Base-by-base conservation (phyloP, 2,797 vertebrate species). In the Hypotaenidia okinawae region DNA sequence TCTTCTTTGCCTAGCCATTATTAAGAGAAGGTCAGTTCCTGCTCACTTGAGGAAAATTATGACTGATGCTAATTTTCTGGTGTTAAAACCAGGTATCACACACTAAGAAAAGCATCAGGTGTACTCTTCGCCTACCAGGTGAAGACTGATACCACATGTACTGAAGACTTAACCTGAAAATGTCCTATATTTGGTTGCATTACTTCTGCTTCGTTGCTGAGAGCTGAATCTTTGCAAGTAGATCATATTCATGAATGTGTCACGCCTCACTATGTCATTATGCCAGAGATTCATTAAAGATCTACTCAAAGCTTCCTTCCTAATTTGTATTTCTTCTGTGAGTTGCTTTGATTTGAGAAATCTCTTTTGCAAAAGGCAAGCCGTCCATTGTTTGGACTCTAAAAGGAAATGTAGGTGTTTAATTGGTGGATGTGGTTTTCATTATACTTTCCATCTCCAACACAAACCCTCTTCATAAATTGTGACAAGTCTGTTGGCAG, bases 331-430 rank as follows among this genome's bases (percentile, higher is more conserved):
- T 83, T 91, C 78, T 90, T 87, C 87, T 61, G 4, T 33, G 77
- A 91, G 43, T 69, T 95, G 73, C 80, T 95, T 94, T 82, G 80
- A 93, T 84, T 93, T 90, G 61, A 94, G 78, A 95, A 92, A 78
- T 78, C 75, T 92, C 49, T 95, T 94, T 70, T 83, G 81, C 72
- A 87, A 91, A 91, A 84, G 79, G 74, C 88, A 86, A 87, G 72
- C n/a, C 0, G 9, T 72, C 90, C 90, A 90, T 78, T 95, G 90
- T 95, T 96, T 95, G 81, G 57, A 80, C 33, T 92, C 54, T 90
- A 89, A 90, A 92, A 87, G 75, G 91, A 96, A 96, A 95, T 93
- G 90, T 90, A 95, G 93, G 90, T 89, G 72, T 94, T 95, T 96
- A 95, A 96, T 95, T 83, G 91, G 84, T 80, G 91, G 75, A 96